These are phyloP conservation scores for Aptenodytes patagonicus DNA, from an alignment of 2,113 vertebrate species.

Conservation along the genomic window DNA sequence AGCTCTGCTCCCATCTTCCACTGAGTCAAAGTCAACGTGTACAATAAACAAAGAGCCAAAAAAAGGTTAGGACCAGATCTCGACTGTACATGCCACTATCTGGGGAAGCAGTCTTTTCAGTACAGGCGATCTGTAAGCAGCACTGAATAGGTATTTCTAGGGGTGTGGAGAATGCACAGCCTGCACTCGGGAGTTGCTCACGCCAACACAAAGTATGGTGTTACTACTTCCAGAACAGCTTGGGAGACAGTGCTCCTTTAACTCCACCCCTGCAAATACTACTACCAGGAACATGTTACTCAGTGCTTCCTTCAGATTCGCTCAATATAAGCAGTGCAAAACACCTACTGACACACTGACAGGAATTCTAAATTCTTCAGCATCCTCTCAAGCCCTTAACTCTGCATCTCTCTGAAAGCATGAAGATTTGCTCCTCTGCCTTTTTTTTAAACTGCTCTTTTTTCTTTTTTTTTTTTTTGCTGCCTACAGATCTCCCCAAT, in stretches of 20 bases:
- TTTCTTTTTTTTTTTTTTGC: neutral
- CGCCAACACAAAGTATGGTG: neutral
- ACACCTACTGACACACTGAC: neutral
- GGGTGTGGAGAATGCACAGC: neutral
- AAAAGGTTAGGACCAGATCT: neutral
- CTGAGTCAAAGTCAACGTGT: rapidly evolving
- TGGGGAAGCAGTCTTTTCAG: neutral
- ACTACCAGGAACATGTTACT: neutral
- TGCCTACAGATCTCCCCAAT: neutral
- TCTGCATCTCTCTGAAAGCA: neutral
- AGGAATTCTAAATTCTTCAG: neutral
- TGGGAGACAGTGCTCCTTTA: neutral
- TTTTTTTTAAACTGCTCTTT: neutral
- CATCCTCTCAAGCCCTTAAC: neutral
- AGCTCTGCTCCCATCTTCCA: neutral
- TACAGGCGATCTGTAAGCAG: neutral
- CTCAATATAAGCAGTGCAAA: neutral
- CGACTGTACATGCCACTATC: rapidly evolving
- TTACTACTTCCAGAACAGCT: constrained; percentile 2
- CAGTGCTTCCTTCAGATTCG: neutral
- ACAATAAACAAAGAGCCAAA: neutral
- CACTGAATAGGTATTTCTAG: neutral
- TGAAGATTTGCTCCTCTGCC: neutral
- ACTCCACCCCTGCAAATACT: neutral
- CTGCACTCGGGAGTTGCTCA: neutral